Evolutionary conservation across 2,113 vertebrate species (phyloP).

Genomic region (Anguilla rostrata): DNA sequence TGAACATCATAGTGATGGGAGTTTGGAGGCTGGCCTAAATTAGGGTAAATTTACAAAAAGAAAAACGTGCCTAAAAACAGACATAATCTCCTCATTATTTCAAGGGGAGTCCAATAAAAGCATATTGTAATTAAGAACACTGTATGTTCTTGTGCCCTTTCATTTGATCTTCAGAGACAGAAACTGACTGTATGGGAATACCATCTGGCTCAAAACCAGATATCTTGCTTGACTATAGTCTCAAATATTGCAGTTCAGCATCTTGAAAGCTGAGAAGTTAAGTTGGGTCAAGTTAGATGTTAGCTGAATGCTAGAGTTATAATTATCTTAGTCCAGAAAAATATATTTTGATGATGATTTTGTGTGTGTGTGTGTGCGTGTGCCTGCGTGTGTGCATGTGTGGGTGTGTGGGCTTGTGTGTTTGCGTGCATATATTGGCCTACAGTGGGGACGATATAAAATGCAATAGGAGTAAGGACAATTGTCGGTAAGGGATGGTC

Average conservation of each 20-base stretch:
- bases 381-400: too few relatives aligned
- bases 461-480: not conserved
- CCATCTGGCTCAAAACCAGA: not conserved
- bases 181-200: not conserved
- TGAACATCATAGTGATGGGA: not conserved
- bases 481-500: not conserved
- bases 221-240: not conserved
- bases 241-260: not conserved
- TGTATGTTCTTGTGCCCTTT: not conserved
- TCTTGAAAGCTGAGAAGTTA: not conserved
- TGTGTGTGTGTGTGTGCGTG: too few relatives aligned
- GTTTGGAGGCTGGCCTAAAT: not conserved
- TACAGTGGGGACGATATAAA: not conserved
- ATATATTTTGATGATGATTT: not conserved
- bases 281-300: not conserved
- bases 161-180: not conserved
- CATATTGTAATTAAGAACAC: not conserved
- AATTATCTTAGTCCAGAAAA: not conserved
- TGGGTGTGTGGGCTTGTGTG: too few relatives aligned
- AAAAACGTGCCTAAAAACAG: not conserved
- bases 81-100: slow-evolving; percentile 11
- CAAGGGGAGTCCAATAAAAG: not conserved
- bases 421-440: not conserved
- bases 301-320: not conserved
- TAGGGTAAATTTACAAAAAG: not conserved